A percentile compares a stretch with the other conserved stretches of the same genome.
These are phyloP conservation scores for Helicorthomorpha holstii DNA, from an alignment of 1,140 invertebrate genomes.

Conservation along the genomic window DNA sequence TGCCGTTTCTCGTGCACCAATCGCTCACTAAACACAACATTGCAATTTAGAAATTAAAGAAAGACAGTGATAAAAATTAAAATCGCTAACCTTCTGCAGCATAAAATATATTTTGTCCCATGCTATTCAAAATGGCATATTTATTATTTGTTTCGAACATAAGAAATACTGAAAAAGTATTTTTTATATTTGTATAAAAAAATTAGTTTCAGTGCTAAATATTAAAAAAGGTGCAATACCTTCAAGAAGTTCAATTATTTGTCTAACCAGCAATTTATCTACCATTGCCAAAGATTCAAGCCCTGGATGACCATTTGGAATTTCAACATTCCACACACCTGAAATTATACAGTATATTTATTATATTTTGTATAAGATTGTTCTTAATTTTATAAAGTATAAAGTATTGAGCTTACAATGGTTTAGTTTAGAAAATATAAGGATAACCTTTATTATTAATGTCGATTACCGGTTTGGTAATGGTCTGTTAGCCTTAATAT, in stretches of 20 bases:
- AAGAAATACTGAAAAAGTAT: conserved; percentile 39
- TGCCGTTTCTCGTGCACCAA: conserved; percentile 55
- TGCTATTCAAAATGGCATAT: conserved; percentile 51
- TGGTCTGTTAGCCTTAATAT: too few species aligned
- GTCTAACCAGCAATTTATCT: conserved; percentile 72
- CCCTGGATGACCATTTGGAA: conserved; percentile 64
- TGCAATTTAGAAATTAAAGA: too few species aligned
- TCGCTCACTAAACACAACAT: too few species aligned
- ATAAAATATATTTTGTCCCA: conserved; percentile 62
- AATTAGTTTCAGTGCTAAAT: neutral
- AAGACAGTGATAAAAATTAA: too few species aligned
- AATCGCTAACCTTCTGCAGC: conserved; percentile 54
- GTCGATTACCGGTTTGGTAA: too few species aligned
- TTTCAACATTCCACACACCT: conserved; percentile 56
- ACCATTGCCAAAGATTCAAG: conserved; percentile 83
- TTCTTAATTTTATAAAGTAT: too few species aligned
- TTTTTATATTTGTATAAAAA: conserved; percentile 36
- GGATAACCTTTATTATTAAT: too few species aligned
- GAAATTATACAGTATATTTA: too few species aligned
- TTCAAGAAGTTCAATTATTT: conserved; percentile 71
- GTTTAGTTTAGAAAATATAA: too few species aligned
- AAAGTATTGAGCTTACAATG: too few species aligned
- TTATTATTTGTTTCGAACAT: conserved; percentile 79
- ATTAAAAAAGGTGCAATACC: conserved; percentile 27
- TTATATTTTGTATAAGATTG: too few species aligned